Evolutionary conservation across 2,113 vertebrate species (phyloP).

Genomic region (Melanostigma gelatinosum): DNA sequence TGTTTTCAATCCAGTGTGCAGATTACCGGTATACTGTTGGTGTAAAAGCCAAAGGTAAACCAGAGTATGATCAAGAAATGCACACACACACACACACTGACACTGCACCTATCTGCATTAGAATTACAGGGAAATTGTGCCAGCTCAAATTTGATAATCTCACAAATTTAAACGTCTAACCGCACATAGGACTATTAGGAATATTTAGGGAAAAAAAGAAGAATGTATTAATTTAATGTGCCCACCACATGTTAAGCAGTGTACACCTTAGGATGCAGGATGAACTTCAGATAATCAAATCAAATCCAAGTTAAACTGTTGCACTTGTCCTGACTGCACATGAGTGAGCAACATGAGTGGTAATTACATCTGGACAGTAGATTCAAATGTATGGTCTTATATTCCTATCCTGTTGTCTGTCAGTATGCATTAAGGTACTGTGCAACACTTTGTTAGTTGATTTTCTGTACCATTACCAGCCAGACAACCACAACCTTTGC

Average conservation of each 20-base stretch:
- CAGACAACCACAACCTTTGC: neutral
- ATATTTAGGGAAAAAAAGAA: neutral
- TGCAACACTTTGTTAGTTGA: neutral
- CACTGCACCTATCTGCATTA: neutral
- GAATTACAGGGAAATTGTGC: neutral
- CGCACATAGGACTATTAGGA: neutral
- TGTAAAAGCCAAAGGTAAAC: conserved; percentile 24
- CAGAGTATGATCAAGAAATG: conserved; percentile 3
- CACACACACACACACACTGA: neutral
- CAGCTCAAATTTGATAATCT: neutral
- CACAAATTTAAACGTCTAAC: neutral
- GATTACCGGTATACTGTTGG: neutral
- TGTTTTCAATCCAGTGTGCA: conserved; percentile 34
- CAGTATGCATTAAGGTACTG: neutral
- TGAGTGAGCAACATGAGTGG: neutral
- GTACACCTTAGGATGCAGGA: neutral
- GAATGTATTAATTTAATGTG: neutral
- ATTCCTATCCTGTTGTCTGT: neutral
- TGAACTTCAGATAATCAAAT: neutral
- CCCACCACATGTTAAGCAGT: neutral
- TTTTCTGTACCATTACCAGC: neutral
- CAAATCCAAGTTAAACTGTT: neutral
- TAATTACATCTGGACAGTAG: neutral
- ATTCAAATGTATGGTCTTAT: neutral
- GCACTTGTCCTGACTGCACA: neutral